A percentile compares a stretch with the other conserved stretches of the same genome.
Evolutionary conservation across 2,797 vertebrate species (phyloP).

Genomic region (Phyllotis vaccarum): DNA sequence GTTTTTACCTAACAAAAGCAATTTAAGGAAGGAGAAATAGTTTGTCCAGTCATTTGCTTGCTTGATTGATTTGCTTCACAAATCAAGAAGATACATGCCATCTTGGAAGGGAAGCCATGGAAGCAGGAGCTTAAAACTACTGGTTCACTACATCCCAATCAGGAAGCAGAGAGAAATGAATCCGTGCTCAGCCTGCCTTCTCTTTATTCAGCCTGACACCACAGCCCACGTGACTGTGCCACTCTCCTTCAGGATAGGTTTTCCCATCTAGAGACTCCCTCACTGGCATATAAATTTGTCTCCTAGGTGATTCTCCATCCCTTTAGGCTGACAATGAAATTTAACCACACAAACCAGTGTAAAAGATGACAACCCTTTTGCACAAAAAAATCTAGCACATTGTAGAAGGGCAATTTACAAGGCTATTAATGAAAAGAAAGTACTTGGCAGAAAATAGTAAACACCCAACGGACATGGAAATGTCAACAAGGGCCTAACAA

Average conservation of each 20-base stretch:
- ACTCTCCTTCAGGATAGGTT: not conserved
- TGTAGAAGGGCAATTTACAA: not conserved
- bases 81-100: not conserved
- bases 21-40: not conserved
- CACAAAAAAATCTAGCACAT: not conserved
- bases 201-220: not conserved
- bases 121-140: not conserved
- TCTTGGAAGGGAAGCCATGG: not conserved
- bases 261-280: not conserved
- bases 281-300: not conserved
- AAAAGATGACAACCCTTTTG: not conserved
- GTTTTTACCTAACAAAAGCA: not conserved
- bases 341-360: not conserved
- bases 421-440: not conserved
- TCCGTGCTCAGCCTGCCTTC: not conserved
- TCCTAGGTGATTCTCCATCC: not conserved
- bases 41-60: too few relatives aligned
- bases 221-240: not conserved
- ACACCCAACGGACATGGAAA: not conserved
- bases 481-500: not conserved
- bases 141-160: not conserved
- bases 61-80: not conserved
- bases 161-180: not conserved
- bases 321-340: not conserved
- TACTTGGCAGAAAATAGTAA: not conserved